Conservation (phyloP, 2,888 invertebrate species). For the Lymantria monacha region DNA sequence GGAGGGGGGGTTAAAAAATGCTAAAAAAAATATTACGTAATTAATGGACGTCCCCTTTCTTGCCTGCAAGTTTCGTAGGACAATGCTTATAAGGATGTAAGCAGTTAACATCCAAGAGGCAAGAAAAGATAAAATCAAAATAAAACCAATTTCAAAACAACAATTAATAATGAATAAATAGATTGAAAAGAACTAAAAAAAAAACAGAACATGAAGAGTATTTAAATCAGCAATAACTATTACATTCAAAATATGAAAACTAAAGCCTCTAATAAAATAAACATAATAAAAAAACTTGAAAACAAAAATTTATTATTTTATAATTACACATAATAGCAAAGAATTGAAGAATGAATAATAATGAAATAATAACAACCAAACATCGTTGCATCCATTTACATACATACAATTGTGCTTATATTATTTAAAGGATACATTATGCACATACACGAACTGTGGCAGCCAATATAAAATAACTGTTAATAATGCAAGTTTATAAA, state of each 20-base stretch:
- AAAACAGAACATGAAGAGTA: neutral
- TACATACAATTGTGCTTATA: constrained; percentile 23
- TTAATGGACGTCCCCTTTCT: no score
- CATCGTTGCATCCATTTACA: constrained; percentile 18
- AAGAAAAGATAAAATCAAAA: no score
- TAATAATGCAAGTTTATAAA: neutral
- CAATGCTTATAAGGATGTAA: no score
- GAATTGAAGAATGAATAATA: constrained; percentile 34
- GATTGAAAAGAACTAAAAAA: neutral
- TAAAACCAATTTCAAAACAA: no score
- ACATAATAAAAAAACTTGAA: constrained; percentile 48
- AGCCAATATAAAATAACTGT: constrained; percentile 1
- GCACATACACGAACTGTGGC: constrained; percentile 3
- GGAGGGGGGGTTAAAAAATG: no score
- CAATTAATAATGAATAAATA: no score
- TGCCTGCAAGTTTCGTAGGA: no score
- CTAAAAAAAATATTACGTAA: no score
- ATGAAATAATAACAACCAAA: constrained; percentile 36
- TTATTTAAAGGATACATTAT: constrained; percentile 20
- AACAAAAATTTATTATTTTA: constrained; percentile 60
- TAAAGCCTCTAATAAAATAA: constrained; percentile 9
- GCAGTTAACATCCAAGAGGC: no score
- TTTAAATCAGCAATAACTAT: neutral
- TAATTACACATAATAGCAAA: constrained; percentile 49
- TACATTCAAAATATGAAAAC: neutral